Evolutionary conservation across 2,113 vertebrate genomes (phyloP), one percentile per base, ranked within the genome.

Genomic region (Cyphomyrus plagiostoma): DNA sequence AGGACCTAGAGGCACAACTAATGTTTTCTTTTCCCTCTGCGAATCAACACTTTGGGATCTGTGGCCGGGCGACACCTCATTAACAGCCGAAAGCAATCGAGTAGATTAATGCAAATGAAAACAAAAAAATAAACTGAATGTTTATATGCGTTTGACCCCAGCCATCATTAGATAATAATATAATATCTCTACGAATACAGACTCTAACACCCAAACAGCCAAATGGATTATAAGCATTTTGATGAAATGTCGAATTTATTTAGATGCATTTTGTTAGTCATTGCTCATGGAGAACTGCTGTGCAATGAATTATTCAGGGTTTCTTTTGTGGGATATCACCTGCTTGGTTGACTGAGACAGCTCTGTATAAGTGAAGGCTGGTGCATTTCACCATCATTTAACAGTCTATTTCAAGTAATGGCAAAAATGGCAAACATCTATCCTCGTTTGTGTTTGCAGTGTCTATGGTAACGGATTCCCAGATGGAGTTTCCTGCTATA

Each of bases 341-440:
- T 82, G 88, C 50, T 89, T 82, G 48, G 35, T 19, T 3, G 26
- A 53, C 8, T n/a, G 48, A 83, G 88, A 52, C 39, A n/a, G 66
- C 30, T 77, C 88, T 11, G n/a, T 80, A 53, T 35, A 42, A 88
- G 4, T 11, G 19, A 66, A 87, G 35, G 50, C 35, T 26, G 86
- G 9, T 35, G 52, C 8, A 56, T 86, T 87, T 87, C 7, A 42
- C 30, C 30, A 42, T 87, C 86, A 87, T 39, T 87, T 35, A 35
- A 21, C 52, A 62, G 62, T 66, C 52, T 66, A 88, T 46, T 88
- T 80, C 26, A 82, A 35, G 45, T 80, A 39, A 89, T 66, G 48
- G 23, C 70, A 53, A 83, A 52, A 80, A 89, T 80, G 70, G 49
- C 49, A 80, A 80, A 89, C 88, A 80, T 52, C 35, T 45, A 82